Conservation (phyloP, 2,797 vertebrate genomes). For the Leucoraja ocellata region DNA sequence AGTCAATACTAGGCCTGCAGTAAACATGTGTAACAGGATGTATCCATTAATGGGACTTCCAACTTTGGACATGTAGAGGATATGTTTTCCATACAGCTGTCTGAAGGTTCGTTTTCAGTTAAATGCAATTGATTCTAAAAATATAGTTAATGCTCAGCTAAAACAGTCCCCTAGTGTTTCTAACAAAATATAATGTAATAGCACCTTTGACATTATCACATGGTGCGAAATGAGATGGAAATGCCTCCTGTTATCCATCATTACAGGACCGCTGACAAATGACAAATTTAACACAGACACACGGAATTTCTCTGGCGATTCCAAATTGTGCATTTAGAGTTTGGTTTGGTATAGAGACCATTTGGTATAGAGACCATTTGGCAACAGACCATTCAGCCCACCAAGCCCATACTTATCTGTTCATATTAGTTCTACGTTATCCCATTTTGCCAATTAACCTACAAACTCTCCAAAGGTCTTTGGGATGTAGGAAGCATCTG, state of each 20-base stretch:
- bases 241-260: not conserved
- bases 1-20: constrained; percentile 33
- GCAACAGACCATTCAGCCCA: too few species aligned
- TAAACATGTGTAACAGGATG: not conserved
- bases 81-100: constrained; percentile 1
- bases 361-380: too few species aligned
- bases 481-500: too few species aligned
- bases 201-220: not conserved
- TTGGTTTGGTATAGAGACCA: not conserved
- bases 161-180: not conserved
- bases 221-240: not conserved
- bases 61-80: not conserved
- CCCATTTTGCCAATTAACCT: too few species aligned
- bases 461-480: too few species aligned
- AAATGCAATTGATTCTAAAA: not conserved
- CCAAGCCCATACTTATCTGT: too few species aligned
- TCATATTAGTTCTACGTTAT: too few species aligned
- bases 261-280: not conserved
- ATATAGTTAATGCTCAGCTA: not conserved
- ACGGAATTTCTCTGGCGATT: not conserved
- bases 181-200: not conserved
- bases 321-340: not conserved
- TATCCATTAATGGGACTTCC: constrained; percentile 27
- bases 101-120: not conserved
- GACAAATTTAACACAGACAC: not conserved